Evolutionary conservation across 2,888 invertebrate species (phyloP).

Genomic region (Aspidapion aeneum): DNA sequence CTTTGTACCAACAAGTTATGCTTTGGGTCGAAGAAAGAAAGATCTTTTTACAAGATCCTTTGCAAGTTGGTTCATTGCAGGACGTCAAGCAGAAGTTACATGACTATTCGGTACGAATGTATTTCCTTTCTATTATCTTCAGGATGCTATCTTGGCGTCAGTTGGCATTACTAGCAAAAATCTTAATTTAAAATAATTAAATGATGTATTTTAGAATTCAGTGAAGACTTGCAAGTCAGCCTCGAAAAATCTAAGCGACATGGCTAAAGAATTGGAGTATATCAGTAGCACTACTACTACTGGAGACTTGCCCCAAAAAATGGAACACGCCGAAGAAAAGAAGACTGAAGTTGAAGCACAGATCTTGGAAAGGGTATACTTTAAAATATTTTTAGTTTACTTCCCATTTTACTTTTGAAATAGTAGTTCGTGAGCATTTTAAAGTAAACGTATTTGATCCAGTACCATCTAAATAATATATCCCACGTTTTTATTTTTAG

Average conservation of each 20-base stretch:
- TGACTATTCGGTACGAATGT: conserved; percentile 71
- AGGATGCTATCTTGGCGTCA: too few species aligned
- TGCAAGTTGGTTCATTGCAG: conserved; percentile 72
- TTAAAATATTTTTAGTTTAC: too few species aligned
- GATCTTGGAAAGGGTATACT: conserved; percentile 75
- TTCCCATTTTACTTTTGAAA: too few species aligned
- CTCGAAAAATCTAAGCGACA: conserved; percentile 84
- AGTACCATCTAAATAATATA: too few species aligned
- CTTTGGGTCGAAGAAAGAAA: conserved; percentile 82
- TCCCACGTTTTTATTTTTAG: too few species aligned
- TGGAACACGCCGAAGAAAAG: conserved; percentile 82
- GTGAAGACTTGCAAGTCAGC: conserved; percentile 87
- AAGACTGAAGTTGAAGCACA: conserved; percentile 81
- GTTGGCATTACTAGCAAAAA: too few species aligned
- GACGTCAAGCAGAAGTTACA: conserved; percentile 82
- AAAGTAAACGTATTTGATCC: too few species aligned
- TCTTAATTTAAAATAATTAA: too few species aligned
- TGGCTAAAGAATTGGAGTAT: conserved; percentile 85
- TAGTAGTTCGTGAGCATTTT: too few species aligned
- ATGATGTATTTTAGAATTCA: conserved; percentile 65
- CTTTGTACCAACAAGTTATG: conserved; percentile 76
- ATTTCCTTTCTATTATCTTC: too few species aligned
- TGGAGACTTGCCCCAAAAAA: conserved; percentile 79
- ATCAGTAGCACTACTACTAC: conserved; percentile 81
- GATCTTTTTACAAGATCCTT: conserved; percentile 72